Evolutionary conservation across 2,888 invertebrate genomes (phyloP).

Genomic region (Meghimatium bilineatum): DNA sequence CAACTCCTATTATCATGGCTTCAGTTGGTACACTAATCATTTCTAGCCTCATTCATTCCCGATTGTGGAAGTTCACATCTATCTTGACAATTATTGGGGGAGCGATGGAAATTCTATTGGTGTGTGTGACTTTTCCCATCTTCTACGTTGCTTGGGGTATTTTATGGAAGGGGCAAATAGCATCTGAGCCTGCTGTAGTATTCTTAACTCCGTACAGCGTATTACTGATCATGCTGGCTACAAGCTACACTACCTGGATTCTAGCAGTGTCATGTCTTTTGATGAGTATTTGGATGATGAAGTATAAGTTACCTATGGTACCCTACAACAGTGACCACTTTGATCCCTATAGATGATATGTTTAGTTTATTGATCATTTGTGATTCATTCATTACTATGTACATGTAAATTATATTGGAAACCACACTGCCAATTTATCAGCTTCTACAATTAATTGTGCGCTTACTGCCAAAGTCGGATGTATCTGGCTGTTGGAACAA

Average conservation of each 20-base stretch:
- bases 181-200: constrained; percentile 66
- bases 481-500: too few relatives aligned
- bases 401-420: background rate
- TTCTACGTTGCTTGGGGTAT: constrained; percentile 64
- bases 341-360: constrained; percentile 30
- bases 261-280: constrained; percentile 59
- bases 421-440: background rate
- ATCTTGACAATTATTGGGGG: constrained; percentile 52
- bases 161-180: constrained; percentile 61
- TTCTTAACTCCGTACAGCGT: constrained; percentile 65
- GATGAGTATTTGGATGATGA: constrained; percentile 68
- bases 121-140: constrained; percentile 59
- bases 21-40: constrained; percentile 58
- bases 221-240: constrained; percentile 61
- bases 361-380: background rate
- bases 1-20: constrained; percentile 63
- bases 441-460: background rate
- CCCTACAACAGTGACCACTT: constrained; percentile 36
- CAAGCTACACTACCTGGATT: constrained; percentile 64
- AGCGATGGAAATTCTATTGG: constrained; percentile 60
- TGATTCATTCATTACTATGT: background rate
- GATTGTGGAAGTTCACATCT: constrained; percentile 55
- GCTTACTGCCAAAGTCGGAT: too few relatives aligned
- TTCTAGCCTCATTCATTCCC: constrained; percentile 58
- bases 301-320: constrained; percentile 60